A percentile compares a stretch with the other conserved stretches of the same genome.
Conservation (phyloP, 2,113 vertebrate species). For the Pelodiscus sinensis region DNA sequence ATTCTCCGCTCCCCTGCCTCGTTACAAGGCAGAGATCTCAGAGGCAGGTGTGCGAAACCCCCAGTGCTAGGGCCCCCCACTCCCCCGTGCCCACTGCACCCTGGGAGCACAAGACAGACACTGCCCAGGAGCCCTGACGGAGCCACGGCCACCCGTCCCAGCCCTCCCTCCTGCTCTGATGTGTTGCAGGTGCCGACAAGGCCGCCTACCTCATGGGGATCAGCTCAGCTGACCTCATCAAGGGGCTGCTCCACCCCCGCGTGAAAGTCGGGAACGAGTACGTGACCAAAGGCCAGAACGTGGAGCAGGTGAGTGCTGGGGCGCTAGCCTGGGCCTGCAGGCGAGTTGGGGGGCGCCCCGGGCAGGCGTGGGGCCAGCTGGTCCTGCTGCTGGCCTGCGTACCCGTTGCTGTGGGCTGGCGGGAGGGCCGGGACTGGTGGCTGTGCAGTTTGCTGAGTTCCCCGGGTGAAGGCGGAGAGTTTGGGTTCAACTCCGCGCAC, state of each 20-base stretch:
- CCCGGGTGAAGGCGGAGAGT: neutral
- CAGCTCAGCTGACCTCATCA: slow-evolving; percentile 94
- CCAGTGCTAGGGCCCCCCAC: neutral
- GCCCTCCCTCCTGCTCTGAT: slow-evolving; percentile 5
- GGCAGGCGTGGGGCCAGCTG: neutral
- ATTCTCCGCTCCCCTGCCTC: neutral
- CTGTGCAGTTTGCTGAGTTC: too few relatives aligned
- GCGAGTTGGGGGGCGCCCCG: neutral
- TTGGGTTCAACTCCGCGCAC: neutral
- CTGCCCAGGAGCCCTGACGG: neutral
- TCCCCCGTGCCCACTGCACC: neutral
- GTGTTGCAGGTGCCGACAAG: slow-evolving; percentile 89
- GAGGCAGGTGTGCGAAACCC: neutral
- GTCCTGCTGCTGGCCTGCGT: neutral
- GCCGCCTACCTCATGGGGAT: slow-evolving; percentile 95
- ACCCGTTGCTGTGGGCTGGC: neutral
- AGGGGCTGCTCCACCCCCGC: slow-evolving; percentile 92
- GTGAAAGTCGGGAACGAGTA: slow-evolving; percentile 96
- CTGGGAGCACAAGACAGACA: neutral
- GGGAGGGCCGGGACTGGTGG: neutral
- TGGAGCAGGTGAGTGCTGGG: slow-evolving; percentile 86
- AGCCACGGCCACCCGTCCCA: too few relatives aligned
- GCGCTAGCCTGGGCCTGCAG: fast-evolving
- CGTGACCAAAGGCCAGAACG: slow-evolving; percentile 94
- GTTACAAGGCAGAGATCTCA: neutral